These are phyloP conservation scores for Trichopria drosophilae DNA, from an alignment of 2,888 invertebrate genomes.

Conservation along the genomic window DNA sequence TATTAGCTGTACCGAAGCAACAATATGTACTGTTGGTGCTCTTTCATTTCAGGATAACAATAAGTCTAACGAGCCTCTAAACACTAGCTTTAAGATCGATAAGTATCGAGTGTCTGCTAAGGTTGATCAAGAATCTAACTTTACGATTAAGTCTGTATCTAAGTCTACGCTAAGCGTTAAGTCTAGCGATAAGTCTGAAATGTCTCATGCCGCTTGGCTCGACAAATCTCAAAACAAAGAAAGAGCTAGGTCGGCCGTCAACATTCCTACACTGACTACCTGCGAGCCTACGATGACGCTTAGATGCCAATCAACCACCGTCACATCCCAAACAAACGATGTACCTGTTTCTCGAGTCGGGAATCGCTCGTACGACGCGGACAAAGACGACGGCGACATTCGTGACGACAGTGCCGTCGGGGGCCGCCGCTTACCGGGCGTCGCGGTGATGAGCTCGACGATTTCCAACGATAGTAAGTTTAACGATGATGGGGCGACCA, in stretches of 20 bases:
- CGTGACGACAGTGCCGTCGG: background rate
- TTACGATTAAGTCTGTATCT: constrained; percentile 54
- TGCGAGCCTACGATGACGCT: constrained; percentile 60
- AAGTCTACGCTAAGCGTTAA: constrained; percentile 55
- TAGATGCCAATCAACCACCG: constrained; percentile 54
- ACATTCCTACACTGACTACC: constrained; percentile 59
- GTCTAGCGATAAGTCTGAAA: constrained; percentile 54
- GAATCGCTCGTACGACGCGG: constrained; percentile 43
- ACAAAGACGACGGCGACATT: constrained; percentile 26
- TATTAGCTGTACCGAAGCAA: constrained; percentile 59
- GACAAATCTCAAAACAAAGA: constrained; percentile 43
- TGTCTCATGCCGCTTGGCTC: constrained; percentile 47
- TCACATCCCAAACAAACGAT: constrained; percentile 57
- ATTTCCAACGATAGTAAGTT: constrained; percentile 4
- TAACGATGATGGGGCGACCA: constrained; percentile 12
- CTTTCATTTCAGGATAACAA: constrained; percentile 61
- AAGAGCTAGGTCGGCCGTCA: constrained; percentile 48
- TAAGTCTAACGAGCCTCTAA: constrained; percentile 54
- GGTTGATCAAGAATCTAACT: constrained; percentile 50
- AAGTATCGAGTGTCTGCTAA: constrained; percentile 47
- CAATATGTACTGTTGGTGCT: constrained; percentile 61
- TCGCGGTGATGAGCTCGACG: background rate
- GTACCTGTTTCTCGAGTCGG: constrained; percentile 44
- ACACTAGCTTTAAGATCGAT: constrained; percentile 51
- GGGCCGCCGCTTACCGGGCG: background rate